phyloP scores from a whole-genome alignment of 2,797 vertebrate species.

The Atherinosoma microstoma region DNA sequence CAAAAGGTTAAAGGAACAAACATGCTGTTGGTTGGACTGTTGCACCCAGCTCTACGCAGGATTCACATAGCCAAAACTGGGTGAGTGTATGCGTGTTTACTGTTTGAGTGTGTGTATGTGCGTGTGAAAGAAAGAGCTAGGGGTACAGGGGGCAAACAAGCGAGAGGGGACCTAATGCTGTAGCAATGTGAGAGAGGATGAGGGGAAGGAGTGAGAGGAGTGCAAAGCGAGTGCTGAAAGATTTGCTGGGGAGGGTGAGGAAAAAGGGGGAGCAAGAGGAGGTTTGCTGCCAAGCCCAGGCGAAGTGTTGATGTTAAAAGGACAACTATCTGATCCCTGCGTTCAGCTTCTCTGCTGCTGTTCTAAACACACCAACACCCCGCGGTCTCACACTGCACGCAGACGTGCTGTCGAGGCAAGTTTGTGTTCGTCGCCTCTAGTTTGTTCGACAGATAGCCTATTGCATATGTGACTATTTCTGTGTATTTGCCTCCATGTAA shows the following conservation, averaged over 20 bases:
- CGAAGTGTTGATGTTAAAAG: slow-evolving; percentile 75
- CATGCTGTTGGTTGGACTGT: slow-evolving; percentile 30
- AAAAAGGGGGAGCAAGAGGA: slow-evolving; percentile 44
- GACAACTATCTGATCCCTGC: slow-evolving; percentile 66
- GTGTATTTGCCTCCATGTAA: slow-evolving; percentile 38
- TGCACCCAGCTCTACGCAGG: slow-evolving; percentile 36
- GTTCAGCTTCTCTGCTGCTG: slow-evolving; percentile 28
- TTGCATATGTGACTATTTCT: slow-evolving; percentile 17
- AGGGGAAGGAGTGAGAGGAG: slow-evolving; percentile 19
- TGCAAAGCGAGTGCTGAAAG: slow-evolving; percentile 59
- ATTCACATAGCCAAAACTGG: slow-evolving; percentile 31
- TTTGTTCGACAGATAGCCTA: slow-evolving; percentile 15
- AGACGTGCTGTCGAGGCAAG: slow-evolving; percentile 4
- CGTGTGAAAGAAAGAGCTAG: slow-evolving; percentile 4
- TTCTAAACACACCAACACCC: slow-evolving; percentile 44
- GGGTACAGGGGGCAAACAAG: slow-evolving; percentile 16
- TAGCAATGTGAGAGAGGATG: slow-evolving; percentile 48
- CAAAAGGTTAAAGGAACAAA: slow-evolving; percentile 24
- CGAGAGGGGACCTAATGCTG: slow-evolving; percentile 45
- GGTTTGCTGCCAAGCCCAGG: slow-evolving; percentile 65
- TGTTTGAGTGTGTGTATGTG: slow-evolving; percentile 12
- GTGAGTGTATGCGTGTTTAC: slow-evolving; percentile 21
- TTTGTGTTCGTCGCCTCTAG: slow-evolving; percentile 16
- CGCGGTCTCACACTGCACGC: slow-evolving; percentile 18
- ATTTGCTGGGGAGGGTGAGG: slow-evolving; percentile 57